Evolutionary conservation across 1,140 invertebrate genomes (phyloP).

Genomic region (Wiebesia pumilae): DNA sequence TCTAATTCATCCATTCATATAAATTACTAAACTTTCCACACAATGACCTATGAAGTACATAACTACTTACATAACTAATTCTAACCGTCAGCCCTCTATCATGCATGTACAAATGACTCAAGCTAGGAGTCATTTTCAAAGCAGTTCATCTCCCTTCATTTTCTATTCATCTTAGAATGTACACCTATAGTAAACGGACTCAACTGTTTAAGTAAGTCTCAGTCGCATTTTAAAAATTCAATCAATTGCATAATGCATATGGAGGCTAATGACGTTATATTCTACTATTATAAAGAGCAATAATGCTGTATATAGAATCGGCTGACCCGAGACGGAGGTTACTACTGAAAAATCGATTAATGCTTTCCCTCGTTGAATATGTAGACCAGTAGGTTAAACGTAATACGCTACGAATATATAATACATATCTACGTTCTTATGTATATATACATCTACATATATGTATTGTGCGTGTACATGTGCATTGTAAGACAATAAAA

Average conservation of each 20-base stretch:
- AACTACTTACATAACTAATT: background rate
- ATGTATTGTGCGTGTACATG: background rate
- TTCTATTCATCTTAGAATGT: background rate
- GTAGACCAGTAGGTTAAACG: constrained; percentile 46
- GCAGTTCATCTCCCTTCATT: background rate
- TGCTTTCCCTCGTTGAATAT: constrained; percentile 8
- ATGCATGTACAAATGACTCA: background rate
- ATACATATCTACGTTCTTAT: background rate
- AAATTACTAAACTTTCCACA: background rate
- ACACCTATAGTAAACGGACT: background rate
- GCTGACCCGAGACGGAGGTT: background rate
- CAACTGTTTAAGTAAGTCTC: background rate
- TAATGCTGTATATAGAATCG: background rate
- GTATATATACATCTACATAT: background rate
- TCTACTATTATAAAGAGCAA: background rate
- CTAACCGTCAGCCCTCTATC: background rate
- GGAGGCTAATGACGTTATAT: background rate
- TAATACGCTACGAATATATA: background rate
- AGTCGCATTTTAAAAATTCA: constrained; percentile 19
- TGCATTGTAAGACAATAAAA: background rate
- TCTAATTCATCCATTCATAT: background rate
- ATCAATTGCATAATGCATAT: background rate
- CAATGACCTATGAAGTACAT: background rate
- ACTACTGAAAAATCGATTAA: constrained; percentile 49
- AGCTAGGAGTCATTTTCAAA: background rate